Evolutionary conservation across 2,797 vertebrate genomes (phyloP).

Genomic region (Apogon talboti): DNA sequence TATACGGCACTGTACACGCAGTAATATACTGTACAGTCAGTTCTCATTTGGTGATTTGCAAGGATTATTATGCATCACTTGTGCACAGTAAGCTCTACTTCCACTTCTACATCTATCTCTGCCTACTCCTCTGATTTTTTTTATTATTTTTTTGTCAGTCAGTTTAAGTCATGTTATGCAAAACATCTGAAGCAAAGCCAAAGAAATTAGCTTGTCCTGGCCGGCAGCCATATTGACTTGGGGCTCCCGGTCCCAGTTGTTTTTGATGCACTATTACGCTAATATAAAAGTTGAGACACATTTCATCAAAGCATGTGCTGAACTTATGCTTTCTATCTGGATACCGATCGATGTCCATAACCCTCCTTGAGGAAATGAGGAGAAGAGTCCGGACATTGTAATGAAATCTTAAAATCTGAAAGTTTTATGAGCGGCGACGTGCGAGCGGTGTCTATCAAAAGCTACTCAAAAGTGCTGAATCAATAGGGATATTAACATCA

Average conservation of each 20-base stretch:
- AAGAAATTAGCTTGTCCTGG: slow-evolving; percentile 74
- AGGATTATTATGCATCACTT: slow-evolving; percentile 24
- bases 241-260: slow-evolving; percentile 61
- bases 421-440: slow-evolving; percentile 44
- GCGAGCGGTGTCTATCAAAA: slow-evolving; percentile 69
- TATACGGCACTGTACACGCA: background rate
- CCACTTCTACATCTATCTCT: slow-evolving; percentile 18
- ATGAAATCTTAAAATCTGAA: slow-evolving; percentile 50
- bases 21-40: background rate
- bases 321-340: slow-evolving; percentile 33
- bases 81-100: slow-evolving; percentile 20
- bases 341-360: slow-evolving; percentile 55
- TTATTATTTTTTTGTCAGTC: slow-evolving; percentile 24
- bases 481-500: slow-evolving; percentile 70
- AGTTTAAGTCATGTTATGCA: slow-evolving; percentile 62
- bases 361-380: slow-evolving; percentile 64
- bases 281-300: slow-evolving; percentile 53
- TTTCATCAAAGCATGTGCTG: slow-evolving; percentile 47
- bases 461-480: slow-evolving; percentile 59
- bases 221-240: slow-evolving; percentile 71
- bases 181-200: slow-evolving; percentile 68
- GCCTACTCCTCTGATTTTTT: slow-evolving; percentile 11
- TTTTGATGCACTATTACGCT: slow-evolving; percentile 66
- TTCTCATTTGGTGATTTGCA: slow-evolving; percentile 13
- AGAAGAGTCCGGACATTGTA: slow-evolving; percentile 34